Evolutionary conservation across 2,797 vertebrate genomes (phyloP), one percentile per base, ranked within the genome.

Genomic region (Epinephelus malabaricus): DNA sequence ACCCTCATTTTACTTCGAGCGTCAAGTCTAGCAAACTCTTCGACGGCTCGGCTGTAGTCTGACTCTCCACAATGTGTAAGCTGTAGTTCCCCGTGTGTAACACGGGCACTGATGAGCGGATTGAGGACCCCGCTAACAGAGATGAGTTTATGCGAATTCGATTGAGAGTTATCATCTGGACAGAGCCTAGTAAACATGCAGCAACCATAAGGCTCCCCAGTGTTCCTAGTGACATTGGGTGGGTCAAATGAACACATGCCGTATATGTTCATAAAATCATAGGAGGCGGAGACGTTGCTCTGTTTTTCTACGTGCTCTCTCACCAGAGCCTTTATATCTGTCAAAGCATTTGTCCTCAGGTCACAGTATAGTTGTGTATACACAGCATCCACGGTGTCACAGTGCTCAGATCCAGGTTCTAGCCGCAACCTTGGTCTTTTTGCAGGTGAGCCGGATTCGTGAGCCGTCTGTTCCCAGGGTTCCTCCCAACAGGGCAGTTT

Each of bases 221-320:
- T 23, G 34, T 1, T 4, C 5, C 25, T 17, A 0, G 6, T 7
- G 8, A 3, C 51, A 1, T 58, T n/a, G 1, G 67, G 69, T 2
- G 34, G 21, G 12, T 73, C n/a, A 5, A 79, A 79, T 0, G 63
- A 54, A n/a, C 69, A 79, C 69, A 61, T 55, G 0, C 69, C 56
- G n/a, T 79, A 73, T 15, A 79, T 40, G 59, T 77, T 77, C 75
- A 70, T 79, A 40, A 79, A 79, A 4, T 73, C 61, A 0, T 78
- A 66, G 0, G 77, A 79, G 6, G 19, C 27, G 0, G 77, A 30
- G 0, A 1, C 3, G 0, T 63, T 55, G 49, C 69, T 79, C 11
- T 11, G 19, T 1, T 3, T 25, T 17, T 79, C 69, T 34, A 71
- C 61, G 0, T 43, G 14, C 60, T 59, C 43, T 34, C 69, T 40